phyloP scores from a whole-genome alignment of 2,888 invertebrate genomes.

The Eupithecia tripunctaria region DNA sequence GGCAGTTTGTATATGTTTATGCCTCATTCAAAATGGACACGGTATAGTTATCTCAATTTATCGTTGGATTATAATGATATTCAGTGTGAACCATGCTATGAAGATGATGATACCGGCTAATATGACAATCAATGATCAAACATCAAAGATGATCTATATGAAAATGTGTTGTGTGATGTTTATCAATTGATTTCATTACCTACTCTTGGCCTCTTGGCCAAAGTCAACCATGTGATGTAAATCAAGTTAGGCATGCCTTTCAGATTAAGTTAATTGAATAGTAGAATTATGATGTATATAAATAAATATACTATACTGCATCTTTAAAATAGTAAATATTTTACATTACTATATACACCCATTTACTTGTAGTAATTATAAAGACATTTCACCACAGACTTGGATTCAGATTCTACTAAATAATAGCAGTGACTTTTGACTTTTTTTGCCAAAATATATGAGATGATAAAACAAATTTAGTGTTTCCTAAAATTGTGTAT shows the following conservation, averaged over 20 bases:
- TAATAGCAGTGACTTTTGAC: constrained; percentile 56
- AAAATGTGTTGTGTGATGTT: not conserved
- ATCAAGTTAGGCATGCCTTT: not conserved
- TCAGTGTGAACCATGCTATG: too few species aligned
- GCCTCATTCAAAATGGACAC: too few species aligned
- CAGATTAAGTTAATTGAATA: not conserved
- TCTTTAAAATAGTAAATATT: not conserved
- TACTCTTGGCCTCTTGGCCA: not conserved
- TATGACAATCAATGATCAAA: not conserved
- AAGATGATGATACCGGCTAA: too few species aligned
- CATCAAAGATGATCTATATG: too few species aligned
- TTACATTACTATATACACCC: not conserved
- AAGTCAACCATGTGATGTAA: not conserved
- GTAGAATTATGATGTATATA: not conserved
- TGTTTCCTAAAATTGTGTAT: constrained; percentile 45
- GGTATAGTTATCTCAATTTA: too few species aligned
- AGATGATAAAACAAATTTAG: constrained; percentile 57
- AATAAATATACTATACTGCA: not conserved
- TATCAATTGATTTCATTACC: not conserved
- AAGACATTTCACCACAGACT: constrained; percentile 37
- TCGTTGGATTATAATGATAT: too few species aligned
- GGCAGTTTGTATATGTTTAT: too few species aligned
- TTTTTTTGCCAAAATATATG: constrained; percentile 65
- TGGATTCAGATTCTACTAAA: constrained; percentile 38
- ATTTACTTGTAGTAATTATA: not conserved